Base-by-base conservation (phyloP, 2,888 invertebrate species). In the Pammene fasciana region DNA sequence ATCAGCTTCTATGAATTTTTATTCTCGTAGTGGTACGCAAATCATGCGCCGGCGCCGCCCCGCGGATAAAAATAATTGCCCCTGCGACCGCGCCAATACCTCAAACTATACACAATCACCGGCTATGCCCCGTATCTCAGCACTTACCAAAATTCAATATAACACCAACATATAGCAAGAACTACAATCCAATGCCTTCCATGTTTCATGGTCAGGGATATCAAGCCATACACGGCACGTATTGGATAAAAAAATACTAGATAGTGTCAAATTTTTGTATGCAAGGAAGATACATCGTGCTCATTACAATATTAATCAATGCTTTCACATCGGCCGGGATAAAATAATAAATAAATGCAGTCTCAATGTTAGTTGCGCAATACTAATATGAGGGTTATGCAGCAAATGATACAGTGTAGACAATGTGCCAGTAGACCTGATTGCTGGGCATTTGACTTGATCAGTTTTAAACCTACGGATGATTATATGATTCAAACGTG, bases 271-370 rank as follows among this genome's bases (percentile, higher is more conserved):
- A 36, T 54, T 64, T 13, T 64, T 16, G 26, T 56, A 16, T 11
- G 16, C 52, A n/a, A 71, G 81, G 75, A 75, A 71, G 78, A 76
- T 81, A 80, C 81, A 78, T 83, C 79, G 82, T 79, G 81, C 87
- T 90, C 89, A 90, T 90, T 89, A 89, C 83, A 88, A 88, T 89
- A 89, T 89, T 89, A 90, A 89, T 90, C 86, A 89, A 87, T 86
- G 87, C 84, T 82, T 79, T 86, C 85, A 84, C 83, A 85, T 86
- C 74, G 80, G 75, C 77, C 78, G 82, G 82, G 81, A 84, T 84
- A 81, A 82, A 87, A 61, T 67, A 71, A 68, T 68, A 71, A 67
- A 66, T 71, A 66, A 71, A 66, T 67, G 54, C 56, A 78, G 79
- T 73, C 80, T 83, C 84, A 85, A 82, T 85, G 79, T 82, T 78